Evolutionary conservation across 1,140 invertebrate species (phyloP).

Genomic region (Eciton burchellii): DNA sequence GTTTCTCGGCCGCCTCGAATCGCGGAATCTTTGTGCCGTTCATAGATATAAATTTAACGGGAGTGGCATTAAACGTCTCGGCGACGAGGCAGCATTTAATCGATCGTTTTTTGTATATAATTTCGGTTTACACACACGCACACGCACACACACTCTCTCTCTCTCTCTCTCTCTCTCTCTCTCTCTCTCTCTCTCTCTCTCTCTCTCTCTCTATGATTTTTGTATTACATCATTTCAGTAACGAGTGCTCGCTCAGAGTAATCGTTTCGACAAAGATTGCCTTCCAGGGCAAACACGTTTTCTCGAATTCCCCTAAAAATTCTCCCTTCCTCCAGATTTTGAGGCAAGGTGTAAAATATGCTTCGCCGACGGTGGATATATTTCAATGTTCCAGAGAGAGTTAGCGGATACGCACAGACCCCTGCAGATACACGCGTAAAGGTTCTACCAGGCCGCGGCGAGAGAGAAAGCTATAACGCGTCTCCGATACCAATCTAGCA

Average conservation of each 20-base stretch:
- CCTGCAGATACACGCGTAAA: conserved; percentile 66
- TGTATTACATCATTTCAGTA: neutral
- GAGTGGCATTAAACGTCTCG: neutral
- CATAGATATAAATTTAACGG: neutral
- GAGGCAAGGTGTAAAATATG: conserved; percentile 65
- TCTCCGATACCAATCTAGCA: conserved; percentile 79
- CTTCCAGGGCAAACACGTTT: conserved; percentile 4
- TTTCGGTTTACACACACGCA: too few relatives aligned
- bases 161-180: neutral
- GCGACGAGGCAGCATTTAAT: neutral
- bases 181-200: too few relatives aligned
- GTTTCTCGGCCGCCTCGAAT: neutral
- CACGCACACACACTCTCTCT: too few relatives aligned
- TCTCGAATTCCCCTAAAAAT: conserved; percentile 6
- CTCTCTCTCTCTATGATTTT: neutral
- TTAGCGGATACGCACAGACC: conserved; percentile 22
- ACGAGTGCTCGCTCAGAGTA: conserved; percentile 4
- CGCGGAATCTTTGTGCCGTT: neutral
- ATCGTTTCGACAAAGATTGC: neutral
- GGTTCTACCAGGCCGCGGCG: conserved; percentile 67
- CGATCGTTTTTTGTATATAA: neutral
- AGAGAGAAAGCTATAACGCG: conserved; percentile 71
- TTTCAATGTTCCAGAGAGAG: conserved; percentile 63
- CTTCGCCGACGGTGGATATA: conserved; percentile 47
- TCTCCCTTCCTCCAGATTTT: conserved; percentile 50